These are phyloP conservation scores for Drosophila neonasuta DNA, from an alignment of 2,888 invertebrate genomes.

Conservation along the genomic window DNA sequence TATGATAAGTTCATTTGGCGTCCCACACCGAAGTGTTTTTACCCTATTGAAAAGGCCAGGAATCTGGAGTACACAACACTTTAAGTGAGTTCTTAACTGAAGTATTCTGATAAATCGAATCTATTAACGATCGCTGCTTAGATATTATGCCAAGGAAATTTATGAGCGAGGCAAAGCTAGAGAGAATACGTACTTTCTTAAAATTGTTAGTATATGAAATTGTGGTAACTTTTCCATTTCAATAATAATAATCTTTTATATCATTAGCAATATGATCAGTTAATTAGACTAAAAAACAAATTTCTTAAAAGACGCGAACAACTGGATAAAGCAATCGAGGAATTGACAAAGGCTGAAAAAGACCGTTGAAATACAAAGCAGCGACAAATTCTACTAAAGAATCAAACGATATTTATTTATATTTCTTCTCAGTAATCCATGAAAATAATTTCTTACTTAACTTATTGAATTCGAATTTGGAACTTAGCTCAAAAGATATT, in stretches of 20 bases:
- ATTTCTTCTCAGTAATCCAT: conserved; percentile 2
- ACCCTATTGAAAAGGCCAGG: not conserved
- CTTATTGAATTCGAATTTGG: not conserved
- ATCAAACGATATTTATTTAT: not conserved
- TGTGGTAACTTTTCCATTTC: not conserved
- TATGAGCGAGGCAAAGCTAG: conserved; percentile 42
- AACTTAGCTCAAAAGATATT: not conserved
- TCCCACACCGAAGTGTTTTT: not conserved
- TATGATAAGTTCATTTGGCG: conserved; percentile 4
- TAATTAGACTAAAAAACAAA: not conserved
- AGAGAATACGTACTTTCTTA: conserved; percentile 50
- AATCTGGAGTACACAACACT: not conserved
- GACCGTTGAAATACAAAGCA: not conserved
- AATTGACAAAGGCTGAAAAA: not conserved
- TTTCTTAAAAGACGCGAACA: not conserved
- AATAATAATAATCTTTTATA: not conserved
- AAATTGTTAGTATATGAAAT: conserved; percentile 42
- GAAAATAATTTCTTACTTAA: not conserved
- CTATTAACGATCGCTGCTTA: not conserved
- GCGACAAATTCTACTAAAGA: not conserved
- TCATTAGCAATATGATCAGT: conserved; percentile 19
- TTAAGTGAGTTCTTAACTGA: conserved; percentile 17
- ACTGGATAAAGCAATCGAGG: not conserved
- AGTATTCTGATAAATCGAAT: not conserved
- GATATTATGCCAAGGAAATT: conserved; percentile 11